Percentiles rank a stretch among this genome's conserved stretches.
phyloP scores from a whole-genome alignment of 2,113 vertebrate species.

The Alexandromys fortis region DNA sequence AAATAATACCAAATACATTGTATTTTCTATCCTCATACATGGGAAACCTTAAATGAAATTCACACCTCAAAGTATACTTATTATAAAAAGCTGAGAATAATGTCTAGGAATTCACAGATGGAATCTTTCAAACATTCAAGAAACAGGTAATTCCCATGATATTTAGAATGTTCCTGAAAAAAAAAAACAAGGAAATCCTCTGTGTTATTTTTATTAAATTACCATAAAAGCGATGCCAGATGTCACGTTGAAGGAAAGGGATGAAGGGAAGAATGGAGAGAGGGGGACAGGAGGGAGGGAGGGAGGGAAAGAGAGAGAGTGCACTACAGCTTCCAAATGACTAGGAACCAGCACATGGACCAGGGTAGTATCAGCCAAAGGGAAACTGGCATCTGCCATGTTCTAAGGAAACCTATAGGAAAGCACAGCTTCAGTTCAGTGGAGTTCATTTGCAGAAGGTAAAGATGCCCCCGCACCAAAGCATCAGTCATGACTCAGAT shows the following conservation, averaged over 20 bases:
- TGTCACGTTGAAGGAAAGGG: background rate
- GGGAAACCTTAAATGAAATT: background rate
- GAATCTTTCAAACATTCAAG: background rate
- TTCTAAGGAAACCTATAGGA: too few relatives aligned
- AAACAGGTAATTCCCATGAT: background rate
- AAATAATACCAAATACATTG: rapidly evolving
- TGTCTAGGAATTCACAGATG: conserved; percentile 58
- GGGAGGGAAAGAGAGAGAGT: rapidly evolving
- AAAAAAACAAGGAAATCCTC: conserved; percentile 18
- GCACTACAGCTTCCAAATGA: background rate
- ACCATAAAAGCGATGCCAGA: background rate
- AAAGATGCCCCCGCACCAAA: too few relatives aligned
- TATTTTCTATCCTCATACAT: rapidly evolving
- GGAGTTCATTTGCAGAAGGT: background rate
- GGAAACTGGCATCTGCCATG: background rate
- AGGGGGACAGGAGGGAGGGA: background rate
- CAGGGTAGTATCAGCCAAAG: background rate
- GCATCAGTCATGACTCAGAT: background rate
- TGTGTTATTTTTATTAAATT: conserved; percentile 22
- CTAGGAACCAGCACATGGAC: background rate
- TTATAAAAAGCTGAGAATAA: background rate
- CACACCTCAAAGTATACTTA: background rate
- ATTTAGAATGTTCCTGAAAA: conserved; percentile 42
- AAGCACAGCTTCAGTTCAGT: background rate
- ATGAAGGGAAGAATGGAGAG: background rate